These are phyloP conservation scores for Julus scanicus DNA, from an alignment of 2,888 invertebrate genomes.

Conservation along the genomic window DNA sequence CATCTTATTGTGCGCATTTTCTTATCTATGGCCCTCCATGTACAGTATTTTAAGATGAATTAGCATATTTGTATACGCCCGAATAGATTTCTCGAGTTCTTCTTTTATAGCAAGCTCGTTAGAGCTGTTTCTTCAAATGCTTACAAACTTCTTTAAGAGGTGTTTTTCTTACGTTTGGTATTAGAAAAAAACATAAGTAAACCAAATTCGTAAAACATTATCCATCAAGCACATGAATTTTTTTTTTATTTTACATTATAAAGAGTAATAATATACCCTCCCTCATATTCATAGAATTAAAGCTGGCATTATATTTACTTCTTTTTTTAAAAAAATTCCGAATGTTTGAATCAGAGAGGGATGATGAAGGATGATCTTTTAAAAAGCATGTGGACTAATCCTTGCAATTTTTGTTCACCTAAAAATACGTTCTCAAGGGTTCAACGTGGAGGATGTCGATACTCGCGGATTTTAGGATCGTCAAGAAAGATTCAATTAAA, in stretches of 20 bases:
- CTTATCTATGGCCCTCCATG: neutral
- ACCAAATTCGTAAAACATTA: neutral
- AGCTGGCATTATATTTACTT: neutral
- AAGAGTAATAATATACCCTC: neutral
- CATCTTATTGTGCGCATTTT: slow-evolving; percentile 16
- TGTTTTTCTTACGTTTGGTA: neutral
- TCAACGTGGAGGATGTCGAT: too few species aligned
- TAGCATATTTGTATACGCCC: neutral
- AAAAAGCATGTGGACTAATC: too few species aligned
- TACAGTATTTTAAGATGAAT: slow-evolving; percentile 12
- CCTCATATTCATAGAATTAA: neutral
- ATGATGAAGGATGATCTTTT: too few species aligned
- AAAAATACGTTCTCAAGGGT: too few species aligned
- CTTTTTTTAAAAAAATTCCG: neutral
- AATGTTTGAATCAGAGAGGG: too few species aligned
- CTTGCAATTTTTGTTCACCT: too few species aligned
- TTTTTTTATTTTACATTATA: neutral
- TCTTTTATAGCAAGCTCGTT: neutral
- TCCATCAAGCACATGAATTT: neutral
- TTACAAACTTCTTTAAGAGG: neutral
- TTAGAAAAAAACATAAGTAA: neutral
- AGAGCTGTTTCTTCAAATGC: slow-evolving; percentile 24
- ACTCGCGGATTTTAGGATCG: too few species aligned
- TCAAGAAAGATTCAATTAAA: too few species aligned
- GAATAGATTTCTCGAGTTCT: neutral